Evolutionary conservation across 2,797 vertebrate species (phyloP).

Genomic region (Nothura maculosa): DNA sequence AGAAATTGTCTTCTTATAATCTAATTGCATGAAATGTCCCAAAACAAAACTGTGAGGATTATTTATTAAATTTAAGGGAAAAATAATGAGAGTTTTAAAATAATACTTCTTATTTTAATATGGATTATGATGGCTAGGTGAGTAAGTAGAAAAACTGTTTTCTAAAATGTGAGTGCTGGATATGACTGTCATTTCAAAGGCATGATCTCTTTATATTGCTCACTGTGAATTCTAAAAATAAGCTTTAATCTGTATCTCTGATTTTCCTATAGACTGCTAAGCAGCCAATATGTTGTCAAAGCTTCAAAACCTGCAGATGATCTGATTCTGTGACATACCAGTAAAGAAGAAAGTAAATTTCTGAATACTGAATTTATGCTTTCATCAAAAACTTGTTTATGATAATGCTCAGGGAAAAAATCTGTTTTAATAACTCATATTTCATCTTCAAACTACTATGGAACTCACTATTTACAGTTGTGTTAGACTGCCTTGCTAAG

Average conservation of each 20-base stretch:
- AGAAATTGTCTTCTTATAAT: neutral
- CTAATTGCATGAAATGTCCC: neutral
- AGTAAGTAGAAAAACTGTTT: neutral
- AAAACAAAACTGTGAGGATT: neutral
- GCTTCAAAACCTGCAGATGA: constrained; percentile 1
- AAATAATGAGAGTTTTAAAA: neutral
- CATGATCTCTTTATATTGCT: neutral
- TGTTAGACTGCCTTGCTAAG: neutral
- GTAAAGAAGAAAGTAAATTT: constrained; percentile 32
- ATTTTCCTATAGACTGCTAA: neutral
- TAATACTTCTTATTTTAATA: neutral
- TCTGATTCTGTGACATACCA: neutral
- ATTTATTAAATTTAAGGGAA: neutral
- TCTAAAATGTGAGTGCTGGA: neutral
- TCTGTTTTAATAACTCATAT: constrained; percentile 13
- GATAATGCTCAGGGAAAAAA: constrained; percentile 6
- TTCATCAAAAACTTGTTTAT: constrained; percentile 43
- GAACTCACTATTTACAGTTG: constrained; percentile 25
- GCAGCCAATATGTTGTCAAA: constrained; percentile 18
- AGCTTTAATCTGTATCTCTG: constrained; percentile 24
- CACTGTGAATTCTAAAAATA: constrained; percentile 34
- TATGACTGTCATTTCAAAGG: constrained; percentile 37
- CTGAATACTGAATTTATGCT: neutral
- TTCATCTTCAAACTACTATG: constrained; percentile 40
- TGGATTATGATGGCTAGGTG: neutral